phyloP scores from a whole-genome alignment of 2,888 invertebrate genomes.

The Gerosis bhagava region DNA sequence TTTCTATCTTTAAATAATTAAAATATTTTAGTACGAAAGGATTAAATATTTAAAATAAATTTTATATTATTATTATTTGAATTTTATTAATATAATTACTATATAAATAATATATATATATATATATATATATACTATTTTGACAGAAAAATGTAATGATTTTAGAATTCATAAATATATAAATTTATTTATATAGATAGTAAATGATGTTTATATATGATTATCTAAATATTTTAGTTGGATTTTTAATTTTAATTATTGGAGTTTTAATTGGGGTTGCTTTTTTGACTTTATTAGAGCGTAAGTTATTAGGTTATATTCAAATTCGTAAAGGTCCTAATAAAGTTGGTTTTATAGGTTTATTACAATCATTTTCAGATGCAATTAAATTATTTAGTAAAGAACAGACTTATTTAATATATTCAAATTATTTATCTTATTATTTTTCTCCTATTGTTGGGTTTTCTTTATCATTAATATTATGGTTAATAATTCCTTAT shows the following conservation, averaged over 20 bases:
- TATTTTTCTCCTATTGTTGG: constrained; percentile 82
- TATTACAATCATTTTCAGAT: constrained; percentile 88
- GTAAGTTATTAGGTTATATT: constrained; percentile 86
- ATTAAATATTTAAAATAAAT: constrained; percentile 83
- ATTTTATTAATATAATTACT: constrained; percentile 50
- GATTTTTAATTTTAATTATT: constrained; percentile 79
- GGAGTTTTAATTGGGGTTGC: constrained; percentile 85
- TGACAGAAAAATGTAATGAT: constrained; percentile 87
- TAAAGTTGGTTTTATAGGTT: constrained; percentile 54
- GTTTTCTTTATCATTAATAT: constrained; percentile 81
- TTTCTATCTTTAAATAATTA: constrained; percentile 87
- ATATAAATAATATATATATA: constrained; percentile 16
- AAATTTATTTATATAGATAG: constrained; percentile 79
- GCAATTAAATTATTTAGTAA: constrained; percentile 88
- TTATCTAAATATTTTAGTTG: constrained; percentile 65
- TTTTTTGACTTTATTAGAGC: constrained; percentile 88
- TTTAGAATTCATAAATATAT: constrained; percentile 86
- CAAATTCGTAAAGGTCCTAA: constrained; percentile 81
- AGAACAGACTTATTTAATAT: constrained; percentile 79
- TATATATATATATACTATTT: constrained; percentile 63
- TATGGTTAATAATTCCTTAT: constrained; percentile 83
- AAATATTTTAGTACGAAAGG: constrained; percentile 91
- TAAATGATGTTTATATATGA: constrained; percentile 60
- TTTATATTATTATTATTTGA: constrained; percentile 56
- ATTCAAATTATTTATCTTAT: constrained; percentile 84